Conservation (phyloP, 1,140 invertebrate genomes). For the Diprion similis region DNA sequence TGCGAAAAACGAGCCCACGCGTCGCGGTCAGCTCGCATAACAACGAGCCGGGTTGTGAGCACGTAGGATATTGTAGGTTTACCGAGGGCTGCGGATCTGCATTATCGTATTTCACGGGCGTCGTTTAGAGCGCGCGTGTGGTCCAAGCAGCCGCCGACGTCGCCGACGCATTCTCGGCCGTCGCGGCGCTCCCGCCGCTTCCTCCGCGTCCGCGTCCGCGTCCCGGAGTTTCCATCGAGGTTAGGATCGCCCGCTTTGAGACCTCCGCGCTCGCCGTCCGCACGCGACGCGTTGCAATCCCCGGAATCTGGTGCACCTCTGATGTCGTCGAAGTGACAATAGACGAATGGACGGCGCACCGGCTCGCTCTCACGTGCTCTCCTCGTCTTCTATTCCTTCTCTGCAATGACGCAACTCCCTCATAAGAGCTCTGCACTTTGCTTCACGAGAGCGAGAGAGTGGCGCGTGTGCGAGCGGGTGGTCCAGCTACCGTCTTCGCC, state of each 20-base stretch:
- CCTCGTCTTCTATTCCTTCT: background rate
- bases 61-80: no score
- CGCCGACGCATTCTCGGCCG: constrained; percentile 42
- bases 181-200: constrained; percentile 31
- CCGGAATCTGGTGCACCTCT: constrained; percentile 20
- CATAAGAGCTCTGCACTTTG: no score
- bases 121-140: constrained; percentile 48
- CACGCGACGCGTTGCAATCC: constrained; percentile 17
- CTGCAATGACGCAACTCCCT: background rate
- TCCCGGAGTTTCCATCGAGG: background rate
- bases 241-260: background rate
- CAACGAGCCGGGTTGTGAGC: no score
- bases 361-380: background rate
- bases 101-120: constrained; percentile 56
- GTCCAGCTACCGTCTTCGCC: constrained; percentile 21
- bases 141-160: constrained; percentile 33
- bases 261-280: constrained; percentile 2
- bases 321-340: constrained; percentile 26
- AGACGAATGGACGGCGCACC: constrained; percentile 23
- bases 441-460: background rate
- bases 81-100: constrained; percentile 17
- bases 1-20: no score
- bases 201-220: constrained; percentile 1
- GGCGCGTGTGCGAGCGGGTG: constrained; percentile 36
- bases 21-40: no score